These are phyloP conservation scores for Salvelinus sp. DNA, from an alignment of 2,113 vertebrate species.

Conservation along the genomic window DNA sequence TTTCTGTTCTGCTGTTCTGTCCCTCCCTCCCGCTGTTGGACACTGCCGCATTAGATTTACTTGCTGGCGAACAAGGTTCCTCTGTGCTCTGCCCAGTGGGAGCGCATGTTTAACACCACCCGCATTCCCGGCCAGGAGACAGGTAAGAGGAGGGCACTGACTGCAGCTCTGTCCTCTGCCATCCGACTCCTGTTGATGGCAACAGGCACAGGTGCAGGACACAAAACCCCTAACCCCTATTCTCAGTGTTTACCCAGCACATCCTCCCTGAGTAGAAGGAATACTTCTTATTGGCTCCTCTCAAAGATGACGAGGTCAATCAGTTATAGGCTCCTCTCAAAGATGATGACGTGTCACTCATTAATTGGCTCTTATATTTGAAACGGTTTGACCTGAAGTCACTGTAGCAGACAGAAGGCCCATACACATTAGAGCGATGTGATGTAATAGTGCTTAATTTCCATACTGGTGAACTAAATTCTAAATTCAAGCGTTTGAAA, in stretches of 20 bases:
- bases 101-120: slow-evolving; percentile 94
- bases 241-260: neutral
- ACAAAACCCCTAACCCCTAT: neutral
- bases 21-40: slow-evolving; percentile 52
- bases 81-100: slow-evolving; percentile 97
- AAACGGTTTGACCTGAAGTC: too few relatives aligned
- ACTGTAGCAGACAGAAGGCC: too few relatives aligned
- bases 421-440: too few relatives aligned
- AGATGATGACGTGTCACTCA: too few relatives aligned
- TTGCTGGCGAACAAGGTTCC: slow-evolving; percentile 92
- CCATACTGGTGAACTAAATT: neutral
- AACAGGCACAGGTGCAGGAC: slow-evolving; percentile 48
- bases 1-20: slow-evolving; percentile 70
- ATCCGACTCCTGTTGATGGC: slow-evolving; percentile 41
- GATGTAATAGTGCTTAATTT: too few relatives aligned
- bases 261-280: neutral
- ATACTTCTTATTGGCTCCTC: neutral
- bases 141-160: slow-evolving; percentile 78
- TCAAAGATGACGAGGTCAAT: neutral
- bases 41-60: slow-evolving; percentile 80
- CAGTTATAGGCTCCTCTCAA: too few relatives aligned
- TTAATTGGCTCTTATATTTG: too few relatives aligned
- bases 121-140: slow-evolving; percentile 88
- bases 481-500: neutral
- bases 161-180: neutral